Evolutionary conservation across 2,113 vertebrate genomes (phyloP).

Genomic region (Nansenia antarctica): DNA sequence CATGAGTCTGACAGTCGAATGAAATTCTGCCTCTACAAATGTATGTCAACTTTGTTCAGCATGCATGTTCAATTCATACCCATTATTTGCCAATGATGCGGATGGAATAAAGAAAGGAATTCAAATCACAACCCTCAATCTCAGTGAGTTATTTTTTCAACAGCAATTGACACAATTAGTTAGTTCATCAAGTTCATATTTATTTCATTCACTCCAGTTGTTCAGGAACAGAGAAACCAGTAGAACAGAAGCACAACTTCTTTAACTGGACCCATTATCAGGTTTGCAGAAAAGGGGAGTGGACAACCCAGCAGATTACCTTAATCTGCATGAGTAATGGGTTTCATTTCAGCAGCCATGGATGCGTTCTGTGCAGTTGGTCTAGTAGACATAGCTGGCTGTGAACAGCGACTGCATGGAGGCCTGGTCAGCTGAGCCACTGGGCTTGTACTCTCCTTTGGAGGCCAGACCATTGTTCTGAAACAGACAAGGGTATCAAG

Average conservation of each 20-base stretch:
- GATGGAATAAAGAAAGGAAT: no score
- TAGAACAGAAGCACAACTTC: background rate
- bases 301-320: background rate
- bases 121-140: no score
- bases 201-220: background rate
- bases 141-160: no score
- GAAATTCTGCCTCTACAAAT: no score
- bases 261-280: background rate
- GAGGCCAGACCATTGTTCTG: slow-evolving; percentile 91
- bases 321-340: background rate
- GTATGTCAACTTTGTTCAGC: no score
- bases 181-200: background rate
- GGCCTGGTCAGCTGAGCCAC: slow-evolving; percentile 76
- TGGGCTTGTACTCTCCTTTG: slow-evolving; percentile 85
- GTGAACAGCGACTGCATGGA: slow-evolving; percentile 89
- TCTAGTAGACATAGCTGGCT: slow-evolving; percentile 88
- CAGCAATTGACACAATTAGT: background rate
- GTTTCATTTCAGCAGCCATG: background rate
- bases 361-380: slow-evolving; percentile 5
- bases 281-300: background rate
- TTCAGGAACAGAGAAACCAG: background rate
- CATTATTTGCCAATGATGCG: no score
- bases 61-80: no score
- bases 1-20: no score
- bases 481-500: slow-evolving; percentile 14